Conservation (phyloP, 2,888 invertebrate species). For the Hypercompe scribonia region DNA sequence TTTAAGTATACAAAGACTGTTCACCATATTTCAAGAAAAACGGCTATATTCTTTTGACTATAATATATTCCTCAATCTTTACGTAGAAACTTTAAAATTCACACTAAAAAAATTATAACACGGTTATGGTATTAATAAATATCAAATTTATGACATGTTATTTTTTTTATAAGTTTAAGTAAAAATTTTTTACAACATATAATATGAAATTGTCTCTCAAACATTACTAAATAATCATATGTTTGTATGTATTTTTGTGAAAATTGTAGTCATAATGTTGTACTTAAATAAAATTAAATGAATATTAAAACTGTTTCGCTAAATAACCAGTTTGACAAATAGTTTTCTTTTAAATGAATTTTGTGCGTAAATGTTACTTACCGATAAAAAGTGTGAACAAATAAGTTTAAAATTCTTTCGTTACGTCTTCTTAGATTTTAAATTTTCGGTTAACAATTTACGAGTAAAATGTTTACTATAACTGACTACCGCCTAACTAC, state of each 20-base stretch:
- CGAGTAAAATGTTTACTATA: conserved; percentile 67
- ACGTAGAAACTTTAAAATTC: background rate
- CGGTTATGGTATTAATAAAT: conserved; percentile 22
- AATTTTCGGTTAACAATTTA: conserved; percentile 38
- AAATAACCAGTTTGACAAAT: conserved; percentile 27
- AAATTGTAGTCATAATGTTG: background rate
- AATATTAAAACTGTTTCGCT: background rate
- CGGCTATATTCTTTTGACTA: background rate
- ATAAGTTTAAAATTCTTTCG: conserved; percentile 32
- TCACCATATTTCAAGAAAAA: background rate
- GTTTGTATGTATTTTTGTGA: background rate
- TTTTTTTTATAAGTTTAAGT: no score
- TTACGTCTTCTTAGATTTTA: conserved; percentile 26
- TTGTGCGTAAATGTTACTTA: conserved; percentile 40
- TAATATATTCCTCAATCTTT: background rate
- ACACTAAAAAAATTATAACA: background rate
- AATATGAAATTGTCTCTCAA: conserved; percentile 7
- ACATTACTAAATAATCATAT: no score
- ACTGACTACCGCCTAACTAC: conserved; percentile 68
- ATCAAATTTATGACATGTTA: no score
- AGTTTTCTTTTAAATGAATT: conserved; percentile 24
- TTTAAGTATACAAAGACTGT: background rate
- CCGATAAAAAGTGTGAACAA: conserved; percentile 31
- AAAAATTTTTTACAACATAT: background rate
- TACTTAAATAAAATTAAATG: background rate